Evolutionary conservation across 2,113 vertebrate genomes (phyloP).

Genomic region (Corapipo altera): DNA sequence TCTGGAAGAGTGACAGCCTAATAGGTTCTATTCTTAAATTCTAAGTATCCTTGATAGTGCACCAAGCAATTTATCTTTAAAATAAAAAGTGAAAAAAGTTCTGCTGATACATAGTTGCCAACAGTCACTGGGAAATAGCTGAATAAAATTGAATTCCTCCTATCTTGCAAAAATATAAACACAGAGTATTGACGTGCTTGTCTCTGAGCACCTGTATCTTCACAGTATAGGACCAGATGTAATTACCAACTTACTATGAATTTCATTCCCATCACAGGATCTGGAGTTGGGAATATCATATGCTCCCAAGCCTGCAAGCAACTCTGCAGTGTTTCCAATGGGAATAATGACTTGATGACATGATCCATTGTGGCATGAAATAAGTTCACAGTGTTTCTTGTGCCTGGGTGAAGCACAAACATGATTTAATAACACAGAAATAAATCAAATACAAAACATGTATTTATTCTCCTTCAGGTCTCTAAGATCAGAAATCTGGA

Average conservation of each 20-base stretch:
- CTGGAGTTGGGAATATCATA: not conserved
- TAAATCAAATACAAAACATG: not conserved
- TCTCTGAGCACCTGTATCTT: constrained; percentile 15
- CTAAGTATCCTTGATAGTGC: constrained; percentile 66
- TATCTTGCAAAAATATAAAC: constrained; percentile 34
- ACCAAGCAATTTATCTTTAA: constrained; percentile 68
- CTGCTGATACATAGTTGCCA: constrained; percentile 13
- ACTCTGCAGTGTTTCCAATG: not conserved
- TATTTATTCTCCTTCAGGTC: not conserved
- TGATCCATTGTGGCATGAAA: constrained; percentile 36
- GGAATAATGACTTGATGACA: not conserved
- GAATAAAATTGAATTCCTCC: constrained; percentile 47
- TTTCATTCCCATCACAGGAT: constrained; percentile 23
- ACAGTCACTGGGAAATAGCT: constrained; percentile 12
- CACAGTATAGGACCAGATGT: constrained; percentile 9
- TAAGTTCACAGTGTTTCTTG: not conserved
- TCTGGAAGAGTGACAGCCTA: constrained; percentile 73
- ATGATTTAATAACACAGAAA: constrained; percentile 9
- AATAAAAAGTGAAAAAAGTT: constrained; percentile 56
- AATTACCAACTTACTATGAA: constrained; percentile 23
- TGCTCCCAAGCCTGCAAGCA: not conserved
- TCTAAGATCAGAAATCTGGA: not conserved
- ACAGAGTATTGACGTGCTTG: not conserved
- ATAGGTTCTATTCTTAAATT: constrained; percentile 73
- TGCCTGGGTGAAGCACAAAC: not conserved